Evolutionary conservation across 2,888 invertebrate genomes (phyloP).

Genomic region (Leptopilina syphax): DNA sequence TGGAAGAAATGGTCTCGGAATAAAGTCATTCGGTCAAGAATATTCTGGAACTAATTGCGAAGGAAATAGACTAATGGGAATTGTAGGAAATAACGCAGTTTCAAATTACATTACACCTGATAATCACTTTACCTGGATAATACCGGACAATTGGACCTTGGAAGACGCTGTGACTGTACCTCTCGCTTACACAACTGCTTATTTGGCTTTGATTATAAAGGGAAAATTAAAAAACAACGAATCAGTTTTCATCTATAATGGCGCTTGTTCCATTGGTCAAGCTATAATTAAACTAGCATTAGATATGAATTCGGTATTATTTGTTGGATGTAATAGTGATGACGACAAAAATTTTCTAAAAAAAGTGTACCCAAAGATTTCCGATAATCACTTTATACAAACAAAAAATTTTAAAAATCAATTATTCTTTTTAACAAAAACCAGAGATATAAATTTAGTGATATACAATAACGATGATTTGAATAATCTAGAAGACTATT

Average conservation of each 20-base stretch:
- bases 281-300: slow-evolving; percentile 82
- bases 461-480: slow-evolving; percentile 81
- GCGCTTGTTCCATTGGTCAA: slow-evolving; percentile 82
- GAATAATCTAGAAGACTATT: slow-evolving; percentile 87
- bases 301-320: slow-evolving; percentile 79
- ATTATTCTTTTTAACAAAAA: slow-evolving; percentile 79
- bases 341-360: slow-evolving; percentile 79
- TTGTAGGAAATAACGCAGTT: slow-evolving; percentile 72
- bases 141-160: slow-evolving; percentile 81
- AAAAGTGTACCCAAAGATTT: slow-evolving; percentile 78
- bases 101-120: slow-evolving; percentile 79
- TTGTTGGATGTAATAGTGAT: slow-evolving; percentile 80
- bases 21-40: slow-evolving; percentile 80
- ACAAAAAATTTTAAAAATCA: slow-evolving; percentile 74
- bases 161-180: slow-evolving; percentile 84
- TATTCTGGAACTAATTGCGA: slow-evolving; percentile 80
- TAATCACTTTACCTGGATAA: slow-evolving; percentile 77
- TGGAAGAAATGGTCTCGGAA: slow-evolving; percentile 81
- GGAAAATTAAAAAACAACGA: slow-evolving; percentile 78
- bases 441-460: slow-evolving; percentile 82
- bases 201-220: slow-evolving; percentile 80
- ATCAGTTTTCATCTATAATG: slow-evolving; percentile 74
- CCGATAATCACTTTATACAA: slow-evolving; percentile 82
- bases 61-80: slow-evolving; percentile 77
- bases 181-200: slow-evolving; percentile 81